Evolutionary conservation across 30 jellyfish, hydroid and myxozoan genomes (phyloP).

Genomic region (Morbakka virulenta): DNA sequence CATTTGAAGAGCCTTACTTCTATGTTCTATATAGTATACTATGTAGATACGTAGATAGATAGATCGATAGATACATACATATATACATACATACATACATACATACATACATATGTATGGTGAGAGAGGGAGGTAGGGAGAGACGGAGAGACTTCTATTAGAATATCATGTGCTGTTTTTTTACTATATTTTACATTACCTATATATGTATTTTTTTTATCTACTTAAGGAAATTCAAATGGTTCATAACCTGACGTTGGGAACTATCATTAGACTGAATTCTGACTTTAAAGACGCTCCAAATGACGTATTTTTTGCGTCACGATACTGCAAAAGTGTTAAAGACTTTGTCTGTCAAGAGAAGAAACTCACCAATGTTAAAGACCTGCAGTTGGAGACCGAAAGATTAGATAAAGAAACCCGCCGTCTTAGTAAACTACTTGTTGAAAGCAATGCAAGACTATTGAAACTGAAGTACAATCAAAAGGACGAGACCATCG

Average conservation of each 20-base stretch:
- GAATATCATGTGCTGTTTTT: background rate
- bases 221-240: conserved; percentile 65
- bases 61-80: no score
- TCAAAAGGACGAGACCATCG: no score
- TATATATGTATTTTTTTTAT: background rate
- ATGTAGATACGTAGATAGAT: no score
- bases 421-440: background rate
- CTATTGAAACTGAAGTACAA: background rate
- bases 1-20: no score
- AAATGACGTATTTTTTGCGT: conserved; percentile 76
- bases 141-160: background rate
- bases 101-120: no score
- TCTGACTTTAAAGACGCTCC: conserved; percentile 84
- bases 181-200: background rate
- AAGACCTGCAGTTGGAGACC: background rate
- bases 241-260: conserved; percentile 74
- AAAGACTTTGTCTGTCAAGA: background rate
- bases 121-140: no score
- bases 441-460: background rate
- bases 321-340: conserved; percentile 67
- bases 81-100: no score
- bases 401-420: background rate
- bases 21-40: no score
- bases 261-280: conserved; percentile 64
- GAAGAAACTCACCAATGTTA: background rate